phyloP scores from a whole-genome alignment of 30 jellyfish, hydroid and myxozoan genomes.

The Turritopsis dohrnii region DNA sequence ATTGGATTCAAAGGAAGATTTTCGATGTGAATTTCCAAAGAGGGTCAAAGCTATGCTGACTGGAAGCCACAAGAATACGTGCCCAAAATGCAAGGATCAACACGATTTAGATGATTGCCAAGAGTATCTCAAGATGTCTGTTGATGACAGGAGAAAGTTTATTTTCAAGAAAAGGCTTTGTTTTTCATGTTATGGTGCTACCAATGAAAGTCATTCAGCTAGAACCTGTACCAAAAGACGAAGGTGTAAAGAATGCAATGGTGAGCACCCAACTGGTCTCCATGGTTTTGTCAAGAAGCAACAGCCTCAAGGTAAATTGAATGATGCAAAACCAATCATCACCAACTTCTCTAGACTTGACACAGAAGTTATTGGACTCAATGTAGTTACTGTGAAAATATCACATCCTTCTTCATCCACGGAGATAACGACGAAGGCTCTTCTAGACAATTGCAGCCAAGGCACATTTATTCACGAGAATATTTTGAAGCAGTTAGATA shows the following conservation, averaged over 20 bases:
- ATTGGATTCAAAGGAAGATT: not conserved
- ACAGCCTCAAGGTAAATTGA: not conserved
- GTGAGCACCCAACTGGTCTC: not conserved
- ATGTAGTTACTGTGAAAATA: not conserved
- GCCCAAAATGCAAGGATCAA: not conserved
- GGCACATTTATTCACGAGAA: not conserved
- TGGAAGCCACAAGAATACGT: not conserved
- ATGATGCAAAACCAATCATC: not conserved
- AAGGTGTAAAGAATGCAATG: not conserved
- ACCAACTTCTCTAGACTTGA: not conserved
- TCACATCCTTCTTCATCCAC: not conserved
- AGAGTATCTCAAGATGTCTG: not conserved
- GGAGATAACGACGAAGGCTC: not conserved
- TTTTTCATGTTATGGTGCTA: not conserved
- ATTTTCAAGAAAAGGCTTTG: not conserved
- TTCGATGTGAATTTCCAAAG: not conserved
- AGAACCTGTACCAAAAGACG: not conserved
- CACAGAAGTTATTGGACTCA: not conserved
- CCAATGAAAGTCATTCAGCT: too few relatives aligned
- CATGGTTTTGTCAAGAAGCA: not conserved
- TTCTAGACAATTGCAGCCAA: not conserved
- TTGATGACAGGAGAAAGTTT: not conserved
- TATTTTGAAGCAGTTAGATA: not conserved
- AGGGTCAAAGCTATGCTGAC: not conserved
- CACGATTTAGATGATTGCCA: not conserved